Evolutionary conservation across 2,113 vertebrate species (phyloP), one percentile per base, ranked within the genome.

Genomic region (Silurus asotus): DNA sequence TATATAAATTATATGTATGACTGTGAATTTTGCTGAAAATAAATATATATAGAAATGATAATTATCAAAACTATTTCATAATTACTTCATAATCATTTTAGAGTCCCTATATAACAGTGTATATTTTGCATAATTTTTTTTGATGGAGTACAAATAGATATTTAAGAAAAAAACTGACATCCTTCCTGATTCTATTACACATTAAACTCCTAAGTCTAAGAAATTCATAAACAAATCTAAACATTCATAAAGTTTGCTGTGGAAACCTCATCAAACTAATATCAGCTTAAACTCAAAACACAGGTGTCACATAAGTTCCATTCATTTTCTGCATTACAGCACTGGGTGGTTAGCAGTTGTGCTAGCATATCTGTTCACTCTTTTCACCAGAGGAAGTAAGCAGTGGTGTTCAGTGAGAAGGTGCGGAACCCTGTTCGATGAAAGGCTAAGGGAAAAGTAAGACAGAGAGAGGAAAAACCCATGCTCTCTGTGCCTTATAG

Each of bases 381-480:
- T 93, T 95, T 92, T 95, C 93, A 95, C 90, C 94, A 93, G 91
- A 94, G 93, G 94, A 95, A 93, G 94, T 93, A 78, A 88, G 89
- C 91, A 88, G 92, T 89, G 89, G 89, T 88, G 87, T 91, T 91
- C 75, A 87, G 88, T 87, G 62, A 81, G 86, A 90, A 85, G 89
- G 86, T 20, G 86, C 84, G 83, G 81, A 88, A 82, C 77, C 5
- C 88, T 45, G 28, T 87, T 80, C 74, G 93, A 94, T 94, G 95
- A 94, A 93, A 94, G 89, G 90, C 78, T 84, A 88, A 8, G 48
- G 28, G 28, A 69, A 49, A 65, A 80, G 65, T 69, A 56, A 45
- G 28, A 48, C 45, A 83, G 56, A 84, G 28, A 61, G 70, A 76
- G 82, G 51, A 79, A 72, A 83, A 84, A 75, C 51, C 37, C 74